These are phyloP conservation scores for Oncorhynchus kisutch DNA, from an alignment of 2,113 vertebrate genomes.

Conservation along the genomic window DNA sequence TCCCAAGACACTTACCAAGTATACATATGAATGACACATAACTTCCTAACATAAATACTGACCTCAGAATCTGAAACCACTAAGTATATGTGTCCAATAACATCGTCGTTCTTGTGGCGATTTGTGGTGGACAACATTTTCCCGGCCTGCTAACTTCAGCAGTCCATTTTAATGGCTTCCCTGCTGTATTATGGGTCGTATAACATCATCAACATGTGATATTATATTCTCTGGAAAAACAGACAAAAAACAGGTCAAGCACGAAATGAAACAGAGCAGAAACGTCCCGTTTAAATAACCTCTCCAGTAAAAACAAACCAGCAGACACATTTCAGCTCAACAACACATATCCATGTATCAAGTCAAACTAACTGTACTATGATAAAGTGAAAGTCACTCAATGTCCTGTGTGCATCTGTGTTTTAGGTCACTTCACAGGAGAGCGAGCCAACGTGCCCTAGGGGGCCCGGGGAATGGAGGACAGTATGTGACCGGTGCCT, in stretches of 20 bases:
- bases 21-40: slow-evolving; percentile 18
- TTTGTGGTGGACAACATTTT: slow-evolving; percentile 32
- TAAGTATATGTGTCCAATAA: slow-evolving; percentile 45
- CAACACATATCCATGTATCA: neutral
- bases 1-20: neutral
- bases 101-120: slow-evolving; percentile 40
- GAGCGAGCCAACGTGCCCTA: neutral
- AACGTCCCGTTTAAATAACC: neutral
- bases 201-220: slow-evolving; percentile 15
- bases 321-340: neutral
- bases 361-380: neutral
- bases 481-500: neutral
- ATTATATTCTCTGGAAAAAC: slow-evolving; percentile 20
- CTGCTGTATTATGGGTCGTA: neutral
- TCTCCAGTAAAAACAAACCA: neutral
- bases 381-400: neutral
- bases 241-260: slow-evolving; percentile 37
- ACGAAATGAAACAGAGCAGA: slow-evolving; percentile 9
- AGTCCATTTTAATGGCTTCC: slow-evolving; percentile 28
- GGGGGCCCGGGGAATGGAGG: slow-evolving; percentile 1
- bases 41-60: slow-evolving; percentile 53
- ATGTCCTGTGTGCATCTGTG: neutral
- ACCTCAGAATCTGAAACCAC: slow-evolving; percentile 47
- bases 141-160: slow-evolving; percentile 39
- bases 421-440: slow-evolving; percentile 4